A percentile compares a stretch with the other conserved stretches of the same genome.
Evolutionary conservation across 2,888 invertebrate species (phyloP).

Genomic region (Heteromyza rotundicornis): DNA sequence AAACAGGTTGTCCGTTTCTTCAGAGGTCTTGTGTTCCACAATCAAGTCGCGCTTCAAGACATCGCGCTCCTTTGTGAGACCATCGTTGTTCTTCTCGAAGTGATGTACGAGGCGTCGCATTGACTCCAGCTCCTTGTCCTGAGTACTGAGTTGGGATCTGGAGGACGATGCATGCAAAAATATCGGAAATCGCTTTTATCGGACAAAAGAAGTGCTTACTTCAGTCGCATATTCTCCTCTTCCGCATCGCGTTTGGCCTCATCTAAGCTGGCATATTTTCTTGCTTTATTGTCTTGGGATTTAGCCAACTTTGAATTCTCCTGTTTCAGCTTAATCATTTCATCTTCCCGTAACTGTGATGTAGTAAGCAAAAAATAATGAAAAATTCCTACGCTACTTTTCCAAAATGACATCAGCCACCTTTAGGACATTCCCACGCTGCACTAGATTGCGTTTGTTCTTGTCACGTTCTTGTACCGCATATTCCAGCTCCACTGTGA

Average conservation of each 20-base stretch:
- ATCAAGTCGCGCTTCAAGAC: constrained; percentile 52
- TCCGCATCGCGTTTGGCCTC: constrained; percentile 49
- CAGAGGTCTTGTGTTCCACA: constrained; percentile 41
- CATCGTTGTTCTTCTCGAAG: constrained; percentile 53
- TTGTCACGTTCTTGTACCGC: constrained; percentile 55
- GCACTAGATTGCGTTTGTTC: constrained; percentile 50
- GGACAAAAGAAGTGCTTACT: constrained; percentile 32
- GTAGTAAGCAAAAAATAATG: background rate
- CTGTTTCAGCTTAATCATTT: constrained; percentile 54
- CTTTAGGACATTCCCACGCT: constrained; percentile 55
- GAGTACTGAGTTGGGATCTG: constrained; percentile 53
- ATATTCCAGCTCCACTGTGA: constrained; percentile 57
- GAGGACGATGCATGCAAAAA: too few relatives aligned
- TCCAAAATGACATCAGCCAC: constrained; percentile 27
- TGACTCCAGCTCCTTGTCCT: constrained; percentile 57
- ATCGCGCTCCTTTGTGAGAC: constrained; percentile 57
- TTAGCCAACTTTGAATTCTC: constrained; percentile 56
- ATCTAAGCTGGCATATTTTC: constrained; percentile 53
- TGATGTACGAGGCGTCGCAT: constrained; percentile 56
- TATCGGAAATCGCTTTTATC: background rate
- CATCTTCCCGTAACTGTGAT: constrained; percentile 57
- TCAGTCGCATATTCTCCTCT: constrained; percentile 52
- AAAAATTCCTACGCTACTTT: too few relatives aligned
- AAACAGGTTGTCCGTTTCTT: constrained; percentile 42
- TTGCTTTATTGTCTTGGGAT: constrained; percentile 52